Evolutionary conservation across 2,797 vertebrate species (phyloP).

Genomic region (Acestrorhynchus altus): DNA sequence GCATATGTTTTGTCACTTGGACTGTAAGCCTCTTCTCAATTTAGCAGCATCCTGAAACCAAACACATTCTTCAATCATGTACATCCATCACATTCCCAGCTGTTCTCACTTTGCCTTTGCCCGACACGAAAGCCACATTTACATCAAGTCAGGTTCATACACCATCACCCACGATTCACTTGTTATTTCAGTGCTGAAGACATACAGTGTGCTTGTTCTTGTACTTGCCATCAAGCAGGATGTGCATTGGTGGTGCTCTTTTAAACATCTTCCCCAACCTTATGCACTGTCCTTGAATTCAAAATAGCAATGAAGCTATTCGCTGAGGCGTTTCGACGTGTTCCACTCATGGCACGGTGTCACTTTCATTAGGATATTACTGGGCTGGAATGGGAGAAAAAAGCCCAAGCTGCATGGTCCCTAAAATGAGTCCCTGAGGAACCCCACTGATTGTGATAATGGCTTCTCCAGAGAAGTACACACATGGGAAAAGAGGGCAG

Average conservation of each 20-base stretch:
- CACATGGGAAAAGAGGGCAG: constrained; percentile 8
- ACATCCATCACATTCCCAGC: neutral
- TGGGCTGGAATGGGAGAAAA: constrained; percentile 13
- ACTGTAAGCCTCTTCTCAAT: neutral
- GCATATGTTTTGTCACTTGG: neutral
- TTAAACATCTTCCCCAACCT: neutral
- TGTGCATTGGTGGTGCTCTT: neutral
- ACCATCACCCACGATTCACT: neutral
- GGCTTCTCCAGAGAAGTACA: constrained; percentile 21
- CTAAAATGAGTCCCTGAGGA: constrained; percentile 25
- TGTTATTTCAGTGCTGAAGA: neutral
- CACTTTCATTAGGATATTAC: constrained; percentile 34
- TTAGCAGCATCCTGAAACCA: neutral
- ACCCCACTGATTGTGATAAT: constrained; percentile 34
- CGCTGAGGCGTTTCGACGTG: neutral
- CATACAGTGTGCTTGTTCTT: neutral
- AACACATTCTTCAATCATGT: neutral
- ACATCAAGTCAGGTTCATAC: neutral
- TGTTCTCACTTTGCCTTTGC: neutral
- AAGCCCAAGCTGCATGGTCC: constrained; percentile 15
- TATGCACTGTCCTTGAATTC: neutral
- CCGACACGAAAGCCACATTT: neutral
- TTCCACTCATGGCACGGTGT: constrained; percentile 8
- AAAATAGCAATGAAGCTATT: constrained; percentile 1
- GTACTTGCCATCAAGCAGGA: neutral